Conservation (phyloP, 2,888 invertebrate species). For the Loripinus fragilis region DNA sequence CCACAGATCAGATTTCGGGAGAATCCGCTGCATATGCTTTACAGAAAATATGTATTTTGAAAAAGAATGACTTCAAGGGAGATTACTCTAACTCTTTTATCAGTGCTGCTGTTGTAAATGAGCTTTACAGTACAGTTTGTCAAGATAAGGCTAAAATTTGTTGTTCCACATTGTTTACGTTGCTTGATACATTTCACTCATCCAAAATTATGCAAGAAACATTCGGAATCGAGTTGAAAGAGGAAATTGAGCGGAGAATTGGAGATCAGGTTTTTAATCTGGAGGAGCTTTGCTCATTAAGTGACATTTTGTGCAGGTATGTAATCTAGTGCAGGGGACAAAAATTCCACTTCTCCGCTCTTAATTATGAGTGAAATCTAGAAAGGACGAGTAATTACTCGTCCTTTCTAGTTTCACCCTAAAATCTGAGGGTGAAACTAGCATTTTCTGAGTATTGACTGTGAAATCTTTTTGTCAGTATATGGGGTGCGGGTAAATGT, state of each 20-base stretch:
- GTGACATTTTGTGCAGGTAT: slow-evolving; percentile 1
- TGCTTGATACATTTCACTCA: slow-evolving; percentile 1
- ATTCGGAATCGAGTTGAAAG: background rate
- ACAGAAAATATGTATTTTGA: background rate
- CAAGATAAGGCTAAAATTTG: background rate
- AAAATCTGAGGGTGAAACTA: too few relatives aligned
- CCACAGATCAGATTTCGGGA: background rate
- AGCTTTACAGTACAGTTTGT: background rate
- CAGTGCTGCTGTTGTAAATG: background rate
- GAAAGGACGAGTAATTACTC: too few relatives aligned
- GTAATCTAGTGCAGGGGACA: background rate
- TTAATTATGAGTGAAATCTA: too few relatives aligned
- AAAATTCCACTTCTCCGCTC: too few relatives aligned
- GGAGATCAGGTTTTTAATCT: background rate
- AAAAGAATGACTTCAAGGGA: background rate
- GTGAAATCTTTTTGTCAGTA: too few relatives aligned
- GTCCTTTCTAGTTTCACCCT: too few relatives aligned
- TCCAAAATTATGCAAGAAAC: background rate
- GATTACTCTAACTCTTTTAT: background rate
- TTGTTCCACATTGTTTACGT: slow-evolving; percentile 12
- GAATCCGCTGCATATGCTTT: slow-evolving; percentile 2
- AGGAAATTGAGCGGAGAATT: background rate
- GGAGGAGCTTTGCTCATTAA: slow-evolving; percentile 1
- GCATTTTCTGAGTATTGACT: too few relatives aligned
- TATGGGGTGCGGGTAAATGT: too few relatives aligned